phyloP scores from a whole-genome alignment of 1,140 invertebrate species.

The Dinoponera quadriceps region DNA sequence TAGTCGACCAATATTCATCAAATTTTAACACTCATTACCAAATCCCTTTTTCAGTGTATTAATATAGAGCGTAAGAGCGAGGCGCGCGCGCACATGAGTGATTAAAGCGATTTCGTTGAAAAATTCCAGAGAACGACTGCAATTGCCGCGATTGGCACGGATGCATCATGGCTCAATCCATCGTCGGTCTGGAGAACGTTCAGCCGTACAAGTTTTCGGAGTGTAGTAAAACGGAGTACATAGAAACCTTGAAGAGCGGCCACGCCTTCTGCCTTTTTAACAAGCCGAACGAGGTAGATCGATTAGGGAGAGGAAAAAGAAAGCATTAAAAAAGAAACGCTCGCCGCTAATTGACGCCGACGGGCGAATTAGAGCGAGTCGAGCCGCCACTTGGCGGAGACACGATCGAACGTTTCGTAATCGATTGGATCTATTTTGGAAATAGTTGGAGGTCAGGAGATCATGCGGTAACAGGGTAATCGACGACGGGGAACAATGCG shows the following conservation, averaged over 20 bases:
- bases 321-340: background rate
- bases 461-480: constrained; percentile 97
- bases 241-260: constrained; percentile 91
- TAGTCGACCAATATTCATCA: no score
- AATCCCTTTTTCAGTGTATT: no score
- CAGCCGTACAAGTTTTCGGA: constrained; percentile 97
- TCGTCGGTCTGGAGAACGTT: constrained; percentile 95
- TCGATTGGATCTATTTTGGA: constrained; percentile 7
- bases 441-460: constrained; percentile 88
- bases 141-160: constrained; percentile 97
- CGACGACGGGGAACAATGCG: constrained; percentile 98
- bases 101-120: constrained; percentile 1
- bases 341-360: background rate
- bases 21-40: no score
- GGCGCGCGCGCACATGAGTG: no score
- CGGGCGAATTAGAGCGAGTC: background rate
- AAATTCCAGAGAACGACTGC: constrained; percentile 88
- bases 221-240: constrained; percentile 95
- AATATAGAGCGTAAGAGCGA: no score
- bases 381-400: background rate
- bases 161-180: constrained; percentile 97
- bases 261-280: constrained; percentile 95
- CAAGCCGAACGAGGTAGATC: constrained; percentile 94
- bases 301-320: constrained; percentile 34
- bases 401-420: constrained; percentile 24